Evolutionary conservation across 2,113 vertebrate genomes (phyloP).

Genomic region (Clarias gariepinus): DNA sequence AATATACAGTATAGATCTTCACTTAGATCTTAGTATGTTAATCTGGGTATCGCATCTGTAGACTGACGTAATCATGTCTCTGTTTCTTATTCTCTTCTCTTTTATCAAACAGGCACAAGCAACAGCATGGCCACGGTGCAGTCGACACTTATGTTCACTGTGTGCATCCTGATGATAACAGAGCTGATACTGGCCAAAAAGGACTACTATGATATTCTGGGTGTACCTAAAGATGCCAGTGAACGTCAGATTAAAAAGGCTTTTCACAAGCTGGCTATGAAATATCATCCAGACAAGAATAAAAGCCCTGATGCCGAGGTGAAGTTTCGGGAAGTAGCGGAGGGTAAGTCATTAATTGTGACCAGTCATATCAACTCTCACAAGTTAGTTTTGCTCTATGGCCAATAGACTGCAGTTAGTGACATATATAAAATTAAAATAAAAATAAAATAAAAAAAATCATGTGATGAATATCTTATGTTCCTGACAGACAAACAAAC

Average conservation of each 20-base stretch:
- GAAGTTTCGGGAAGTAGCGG: constrained; percentile 93
- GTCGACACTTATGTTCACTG: constrained; percentile 82
- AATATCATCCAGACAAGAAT: constrained; percentile 95
- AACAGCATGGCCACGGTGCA: constrained; percentile 82
- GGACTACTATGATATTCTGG: constrained; percentile 92
- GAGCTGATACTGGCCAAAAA: constrained; percentile 90
- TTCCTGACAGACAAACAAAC: too few species aligned
- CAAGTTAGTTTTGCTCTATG: too few species aligned
- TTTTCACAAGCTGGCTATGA: constrained; percentile 95
- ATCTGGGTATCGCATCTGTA: background rate
- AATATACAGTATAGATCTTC: background rate
- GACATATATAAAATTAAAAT: too few species aligned
- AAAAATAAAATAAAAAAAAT: too few species aligned
- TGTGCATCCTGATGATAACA: constrained; percentile 92
- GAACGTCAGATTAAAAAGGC: constrained; percentile 96
- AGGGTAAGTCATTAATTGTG: constrained; percentile 75
- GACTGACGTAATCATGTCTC: background rate
- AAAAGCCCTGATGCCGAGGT: constrained; percentile 92
- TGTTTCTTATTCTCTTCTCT: constrained; percentile 1
- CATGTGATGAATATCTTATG: too few species aligned
- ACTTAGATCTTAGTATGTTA: background rate
- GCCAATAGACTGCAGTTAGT: too few species aligned
- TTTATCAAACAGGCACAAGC: constrained; percentile 60
- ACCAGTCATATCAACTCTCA: too few species aligned
- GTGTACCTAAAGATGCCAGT: constrained; percentile 88